These are phyloP conservation scores for Salvelinus sp. DNA, from an alignment of 2,113 vertebrate genomes.

Conservation along the genomic window DNA sequence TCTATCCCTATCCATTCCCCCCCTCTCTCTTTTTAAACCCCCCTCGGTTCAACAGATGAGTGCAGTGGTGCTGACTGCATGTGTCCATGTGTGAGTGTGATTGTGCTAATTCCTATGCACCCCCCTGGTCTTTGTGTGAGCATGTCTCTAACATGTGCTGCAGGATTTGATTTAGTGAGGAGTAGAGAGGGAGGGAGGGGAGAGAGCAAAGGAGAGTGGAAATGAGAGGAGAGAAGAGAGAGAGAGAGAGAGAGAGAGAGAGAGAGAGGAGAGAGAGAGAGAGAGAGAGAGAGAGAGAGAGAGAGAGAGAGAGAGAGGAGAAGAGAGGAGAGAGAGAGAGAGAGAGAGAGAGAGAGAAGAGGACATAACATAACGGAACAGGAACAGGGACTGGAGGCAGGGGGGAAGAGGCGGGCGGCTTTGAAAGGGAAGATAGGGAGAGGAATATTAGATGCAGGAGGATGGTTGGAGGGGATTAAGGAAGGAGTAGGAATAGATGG, in stretches of 20 bases:
- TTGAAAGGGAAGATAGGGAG: conserved; percentile 6
- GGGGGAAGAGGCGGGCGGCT: background rate
- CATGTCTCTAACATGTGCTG: conserved; percentile 57
- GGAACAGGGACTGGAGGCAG: background rate
- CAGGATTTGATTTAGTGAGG: conserved; percentile 51
- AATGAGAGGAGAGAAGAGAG: background rate
- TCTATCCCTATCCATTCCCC: conserved; percentile 23
- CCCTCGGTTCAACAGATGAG: conserved; percentile 40
- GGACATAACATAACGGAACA: background rate
- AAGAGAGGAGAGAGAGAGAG: conserved; percentile 16
- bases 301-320: conserved; percentile 3
- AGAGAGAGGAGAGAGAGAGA: conserved; percentile 18
- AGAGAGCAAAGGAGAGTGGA: background rate
- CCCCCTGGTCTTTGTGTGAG: conserved; percentile 45
- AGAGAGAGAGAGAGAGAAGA: conserved; percentile 11
- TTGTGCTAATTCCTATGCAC: conserved; percentile 42
- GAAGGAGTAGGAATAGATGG: conserved; percentile 3
- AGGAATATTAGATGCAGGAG: too few species aligned
- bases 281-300: background rate
- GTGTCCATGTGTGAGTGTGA: background rate
- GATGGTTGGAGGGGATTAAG: background rate
- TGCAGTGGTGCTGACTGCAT: conserved; percentile 27
- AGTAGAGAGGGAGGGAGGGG: background rate
- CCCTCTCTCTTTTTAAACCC: conserved; percentile 5
- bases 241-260: conserved; percentile 1